phyloP scores from a whole-genome alignment of 2,888 invertebrate species.

The Campaea margaritaria region DNA sequence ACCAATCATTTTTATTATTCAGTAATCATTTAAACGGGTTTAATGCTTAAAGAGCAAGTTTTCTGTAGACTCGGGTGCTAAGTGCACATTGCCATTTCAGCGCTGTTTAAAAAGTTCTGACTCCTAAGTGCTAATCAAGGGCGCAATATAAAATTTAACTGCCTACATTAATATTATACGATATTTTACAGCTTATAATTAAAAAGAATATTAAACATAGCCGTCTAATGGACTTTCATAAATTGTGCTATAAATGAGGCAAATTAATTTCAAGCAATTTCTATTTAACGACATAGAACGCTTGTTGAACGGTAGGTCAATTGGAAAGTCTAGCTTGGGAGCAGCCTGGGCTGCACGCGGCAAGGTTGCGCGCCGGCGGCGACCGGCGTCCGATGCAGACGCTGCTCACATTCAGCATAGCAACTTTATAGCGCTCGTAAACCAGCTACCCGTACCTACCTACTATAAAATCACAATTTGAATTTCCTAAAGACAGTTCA shows the following conservation, averaged over 20 bases:
- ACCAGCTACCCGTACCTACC: conserved; percentile 45
- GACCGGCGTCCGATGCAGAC: conserved; percentile 6
- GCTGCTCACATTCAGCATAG: conserved; percentile 34
- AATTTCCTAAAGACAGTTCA: conserved; percentile 65
- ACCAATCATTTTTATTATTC: neutral
- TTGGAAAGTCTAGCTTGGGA: conserved; percentile 30
- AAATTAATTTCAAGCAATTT: conserved; percentile 20
- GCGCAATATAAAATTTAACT: conserved; percentile 12
- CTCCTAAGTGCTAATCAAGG: conserved; percentile 22
- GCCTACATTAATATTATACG: conserved; percentile 12
- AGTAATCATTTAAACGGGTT: neutral
- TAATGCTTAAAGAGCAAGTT: too few relatives aligned
- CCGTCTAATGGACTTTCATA: conserved; percentile 17
- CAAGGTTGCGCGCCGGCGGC: neutral
- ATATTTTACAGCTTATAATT: conserved; percentile 21
- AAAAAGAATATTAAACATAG: conserved; percentile 23
- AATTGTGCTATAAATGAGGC: conserved; percentile 20
- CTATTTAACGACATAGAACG: conserved; percentile 24
- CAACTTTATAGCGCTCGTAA: conserved; percentile 60
- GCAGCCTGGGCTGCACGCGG: conserved; percentile 3
- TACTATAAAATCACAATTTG: conserved; percentile 60
- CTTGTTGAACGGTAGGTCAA: conserved; percentile 27
- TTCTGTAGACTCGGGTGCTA: neutral
- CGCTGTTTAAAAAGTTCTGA: conserved; percentile 1
- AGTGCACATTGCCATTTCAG: conserved; percentile 11